Evolutionary conservation across 2,113 vertebrate genomes (phyloP), one percentile per base, ranked within the genome.

Genomic region (Triplophysa rosa): DNA sequence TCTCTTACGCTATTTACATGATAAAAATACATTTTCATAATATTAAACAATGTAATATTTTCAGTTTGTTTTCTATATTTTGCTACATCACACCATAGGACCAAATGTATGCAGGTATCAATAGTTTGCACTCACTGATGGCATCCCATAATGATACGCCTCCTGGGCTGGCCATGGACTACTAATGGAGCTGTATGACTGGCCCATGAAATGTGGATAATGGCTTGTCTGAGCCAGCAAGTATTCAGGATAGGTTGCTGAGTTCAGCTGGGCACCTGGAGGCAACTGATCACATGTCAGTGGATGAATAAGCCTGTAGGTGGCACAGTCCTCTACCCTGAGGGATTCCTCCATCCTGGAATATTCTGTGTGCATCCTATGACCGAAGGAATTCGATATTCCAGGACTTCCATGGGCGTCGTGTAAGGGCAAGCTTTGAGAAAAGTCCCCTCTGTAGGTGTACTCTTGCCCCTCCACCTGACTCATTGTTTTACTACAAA

Each of bases 51-150:
- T 37, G 5, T 37, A 7, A 37, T 7, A 37, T 37, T 29, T 29
- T 29, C 29, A 29, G 29, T 29, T 29, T 3, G 29, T 29, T 29
- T 29, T 29, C 29, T 29, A 29, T 3, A 29, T 37, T 6, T 37
- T 37, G 33, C 33, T 37, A 37, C 5, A 37, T 37, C 33, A 37
- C 33, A 37, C 54, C 2, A 49, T 61, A 66, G 16, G 23, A 78
- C 52, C 54, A 56, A 42, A 23, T n/a, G 61, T 64, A 11, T 63
- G 4, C n/a, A 12, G 12, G 26, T 40, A 19, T 59, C n/a, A 52
- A 12, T 16, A 4, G 2, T 33, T 4, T 64, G 23, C 72, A 86
- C 88, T 86, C 64, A 89, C 90, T 42, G 72, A 80, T 77, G 84
- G 70, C 67, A 85, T 79, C 54, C 68, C 79, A 77, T 77, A 87